Evolutionary conservation across 2,888 invertebrate species (phyloP), one percentile per base, ranked within the genome.

Genomic region (Galeruca laticollis): DNA sequence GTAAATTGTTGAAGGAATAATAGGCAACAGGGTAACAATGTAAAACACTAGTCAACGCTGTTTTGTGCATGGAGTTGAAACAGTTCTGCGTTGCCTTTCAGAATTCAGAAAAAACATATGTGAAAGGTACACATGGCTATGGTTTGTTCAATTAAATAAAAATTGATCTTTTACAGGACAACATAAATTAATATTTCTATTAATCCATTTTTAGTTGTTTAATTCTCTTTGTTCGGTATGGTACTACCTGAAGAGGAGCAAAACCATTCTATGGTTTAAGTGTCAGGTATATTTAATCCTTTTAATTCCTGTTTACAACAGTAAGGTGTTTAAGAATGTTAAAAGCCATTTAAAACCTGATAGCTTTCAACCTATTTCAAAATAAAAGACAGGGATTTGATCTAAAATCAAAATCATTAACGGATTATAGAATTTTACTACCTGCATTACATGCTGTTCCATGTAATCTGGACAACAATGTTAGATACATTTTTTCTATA

Each of bases 401-500:
- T 52, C 52, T 26, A 26, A n/a, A 21, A 52, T 31, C 21, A 52
- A n/a, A 52, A 52, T 52, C 52, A 26, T 31, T 52, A 26, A 31
- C 13, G 5, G 31, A 52, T n/a, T 26, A 52, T 52, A 26, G 10
- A 52, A 6, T 21, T 26, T 8, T 1, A 15, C 43, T 52, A 52
- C 52, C 52, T 52, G 52, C 10, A 52, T 26, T 52, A 20, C 37
- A 6, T 59, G 37, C 21, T 35, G 35, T 21, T 37, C 11, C 11
- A 40, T 21, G 13, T 37, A 59, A 59, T 37, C 6, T 37, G 15
- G 35, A 11, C 18, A 10, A 18, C 3, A 57, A 57, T 15, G 33
- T 56, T 26, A 33, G 56, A 56, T 56, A 56, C 15, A 35, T 35
- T 37, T 59, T 59, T 59, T 59, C 9, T 33, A 9, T 15, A 21